phyloP scores from a whole-genome alignment of 2,797 vertebrate species.

The Pelodytes ibericus region DNA sequence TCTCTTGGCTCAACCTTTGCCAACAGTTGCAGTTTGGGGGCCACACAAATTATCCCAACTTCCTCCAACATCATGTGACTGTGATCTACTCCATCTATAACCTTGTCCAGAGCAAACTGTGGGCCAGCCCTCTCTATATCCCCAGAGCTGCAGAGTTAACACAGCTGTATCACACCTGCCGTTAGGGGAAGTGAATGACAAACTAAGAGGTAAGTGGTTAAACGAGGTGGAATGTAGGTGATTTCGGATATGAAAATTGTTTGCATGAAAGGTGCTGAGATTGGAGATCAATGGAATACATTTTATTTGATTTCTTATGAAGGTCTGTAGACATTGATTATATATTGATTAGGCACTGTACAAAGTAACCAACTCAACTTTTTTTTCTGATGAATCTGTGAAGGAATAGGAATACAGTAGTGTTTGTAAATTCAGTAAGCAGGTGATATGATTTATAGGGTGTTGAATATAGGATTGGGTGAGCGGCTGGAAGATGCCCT shows the following conservation, averaged over 20 bases:
- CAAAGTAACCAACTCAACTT: constrained; percentile 7
- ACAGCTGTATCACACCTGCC: neutral
- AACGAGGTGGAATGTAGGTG: constrained; percentile 43
- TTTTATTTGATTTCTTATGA: too few species aligned
- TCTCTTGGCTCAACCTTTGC: constrained; percentile 40
- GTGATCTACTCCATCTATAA: constrained; percentile 37
- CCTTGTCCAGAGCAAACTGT: neutral
- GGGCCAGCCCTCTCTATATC: neutral
- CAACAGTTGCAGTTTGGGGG: constrained; percentile 45
- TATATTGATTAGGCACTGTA: too few species aligned
- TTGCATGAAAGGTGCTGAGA: too few species aligned
- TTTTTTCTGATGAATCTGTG: neutral
- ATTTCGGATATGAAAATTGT: too few species aligned
- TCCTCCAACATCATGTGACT: neutral
- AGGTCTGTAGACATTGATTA: too few species aligned
- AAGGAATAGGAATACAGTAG: neutral
- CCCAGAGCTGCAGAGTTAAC: neutral
- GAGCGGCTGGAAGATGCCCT: constrained; percentile 5
- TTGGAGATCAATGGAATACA: too few species aligned
- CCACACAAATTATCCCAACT: constrained; percentile 25
- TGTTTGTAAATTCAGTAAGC: neutral
- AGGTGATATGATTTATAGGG: neutral
- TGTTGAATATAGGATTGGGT: constrained; percentile 3
- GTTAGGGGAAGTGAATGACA: neutral
- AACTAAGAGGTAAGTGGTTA: constrained; percentile 28